phyloP scores from a whole-genome alignment of 2,888 invertebrate species.

The Margaritifera margaritifera region DNA sequence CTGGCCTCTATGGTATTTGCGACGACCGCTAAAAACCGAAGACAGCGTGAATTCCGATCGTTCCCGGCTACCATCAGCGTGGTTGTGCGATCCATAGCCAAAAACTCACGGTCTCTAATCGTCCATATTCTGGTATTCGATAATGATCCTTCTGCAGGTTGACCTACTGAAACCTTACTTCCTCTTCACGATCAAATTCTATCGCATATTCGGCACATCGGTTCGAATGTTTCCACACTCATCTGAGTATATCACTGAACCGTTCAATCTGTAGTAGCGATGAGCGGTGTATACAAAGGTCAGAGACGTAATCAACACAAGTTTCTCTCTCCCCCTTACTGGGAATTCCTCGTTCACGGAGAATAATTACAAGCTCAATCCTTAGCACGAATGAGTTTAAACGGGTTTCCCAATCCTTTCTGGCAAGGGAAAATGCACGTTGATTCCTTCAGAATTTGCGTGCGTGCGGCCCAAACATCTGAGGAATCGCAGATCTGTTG shows the following conservation, averaged over 20 bases:
- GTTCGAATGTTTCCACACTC: no score
- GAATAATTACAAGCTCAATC: conserved; percentile 79
- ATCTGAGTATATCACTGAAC: no score
- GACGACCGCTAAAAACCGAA: no score
- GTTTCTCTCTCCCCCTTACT: conserved; percentile 81
- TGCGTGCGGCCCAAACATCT: conserved; percentile 80
- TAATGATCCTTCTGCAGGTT: conserved; percentile 77
- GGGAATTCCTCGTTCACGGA: conserved; percentile 80
- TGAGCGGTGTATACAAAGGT: conserved; percentile 83
- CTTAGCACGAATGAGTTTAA: conserved; percentile 82
- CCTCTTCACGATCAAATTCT: conserved; percentile 79
- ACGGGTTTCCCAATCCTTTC: conserved; percentile 80
- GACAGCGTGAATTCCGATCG: no score
- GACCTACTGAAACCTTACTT: conserved; percentile 81
- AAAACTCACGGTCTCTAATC: no score
- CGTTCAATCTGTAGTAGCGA: conserved; percentile 79
- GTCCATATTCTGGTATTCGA: no score
- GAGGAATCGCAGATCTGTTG: conserved; percentile 81
- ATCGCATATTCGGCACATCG: conserved; percentile 76
- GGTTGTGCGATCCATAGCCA: no score
- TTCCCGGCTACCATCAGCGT: no score
- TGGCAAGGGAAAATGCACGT: conserved; percentile 68
- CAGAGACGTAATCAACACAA: conserved; percentile 82
- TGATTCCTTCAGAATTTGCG: conserved; percentile 80
- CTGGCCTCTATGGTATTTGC: no score